Conservation (phyloP, 2,797 vertebrate genomes). For the Phoebastria nigripes region DNA sequence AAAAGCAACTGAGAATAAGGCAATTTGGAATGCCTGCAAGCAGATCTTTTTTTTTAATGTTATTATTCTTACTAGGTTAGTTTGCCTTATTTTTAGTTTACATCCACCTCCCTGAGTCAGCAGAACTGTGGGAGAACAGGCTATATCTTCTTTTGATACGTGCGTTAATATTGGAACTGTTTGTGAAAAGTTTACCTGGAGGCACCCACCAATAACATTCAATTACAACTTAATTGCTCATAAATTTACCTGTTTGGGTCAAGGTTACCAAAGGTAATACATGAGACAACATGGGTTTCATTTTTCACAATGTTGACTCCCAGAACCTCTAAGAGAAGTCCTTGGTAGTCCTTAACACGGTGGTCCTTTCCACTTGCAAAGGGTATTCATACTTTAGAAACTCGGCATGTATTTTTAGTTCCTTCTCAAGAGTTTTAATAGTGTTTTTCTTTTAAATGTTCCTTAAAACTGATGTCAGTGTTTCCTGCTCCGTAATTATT, state of each 20-base stretch:
- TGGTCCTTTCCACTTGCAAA: not conserved
- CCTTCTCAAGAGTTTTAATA: not conserved
- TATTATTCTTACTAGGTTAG: not conserved
- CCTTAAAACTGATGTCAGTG: not conserved
- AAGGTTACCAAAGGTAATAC: not conserved
- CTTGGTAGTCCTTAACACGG: not conserved
- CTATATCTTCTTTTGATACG: not conserved
- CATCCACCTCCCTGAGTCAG: not conserved
- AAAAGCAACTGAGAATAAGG: not conserved
- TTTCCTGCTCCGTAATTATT: slow-evolving; percentile 7
- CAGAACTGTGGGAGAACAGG: not conserved
- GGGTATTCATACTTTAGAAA: not conserved
- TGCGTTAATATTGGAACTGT: not conserved
- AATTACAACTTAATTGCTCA: not conserved
- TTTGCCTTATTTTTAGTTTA: not conserved
- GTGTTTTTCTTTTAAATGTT: not conserved
- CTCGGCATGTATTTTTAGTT: not conserved
- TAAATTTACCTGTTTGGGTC: not conserved
- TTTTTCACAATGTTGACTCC: not conserved
- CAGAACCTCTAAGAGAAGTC: not conserved
- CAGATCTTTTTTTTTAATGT: not conserved
- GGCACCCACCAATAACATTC: not conserved
- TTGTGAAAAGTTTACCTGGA: not conserved
- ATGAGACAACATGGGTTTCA: not conserved
- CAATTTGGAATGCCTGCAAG: not conserved